Conservation (phyloP, 2,888 invertebrate genomes). For the Brachylomia viminalis region DNA sequence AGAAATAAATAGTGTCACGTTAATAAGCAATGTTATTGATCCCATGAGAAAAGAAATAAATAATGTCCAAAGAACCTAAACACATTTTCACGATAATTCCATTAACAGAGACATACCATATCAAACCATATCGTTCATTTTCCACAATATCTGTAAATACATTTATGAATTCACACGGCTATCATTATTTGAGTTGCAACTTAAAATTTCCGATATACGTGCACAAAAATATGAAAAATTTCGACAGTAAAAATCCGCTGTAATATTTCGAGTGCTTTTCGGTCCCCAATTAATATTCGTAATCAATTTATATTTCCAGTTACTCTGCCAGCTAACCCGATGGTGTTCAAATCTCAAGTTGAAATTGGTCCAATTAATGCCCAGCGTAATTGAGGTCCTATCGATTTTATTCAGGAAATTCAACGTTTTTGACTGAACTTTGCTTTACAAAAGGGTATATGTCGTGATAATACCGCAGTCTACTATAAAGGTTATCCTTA, state of each 20-base stretch:
- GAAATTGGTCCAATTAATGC: slow-evolving; percentile 58
- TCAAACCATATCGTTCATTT: not conserved
- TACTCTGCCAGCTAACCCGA: slow-evolving; percentile 26
- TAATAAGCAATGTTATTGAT: slow-evolving; percentile 34
- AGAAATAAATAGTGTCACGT: slow-evolving; percentile 33
- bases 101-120: not conserved
- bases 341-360: slow-evolving; percentile 40
- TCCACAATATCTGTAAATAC: slow-evolving; percentile 2
- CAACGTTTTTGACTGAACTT: not conserved
- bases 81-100: not conserved
- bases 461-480: not conserved
- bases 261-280: slow-evolving; percentile 29
- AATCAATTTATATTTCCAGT: slow-evolving; percentile 56
- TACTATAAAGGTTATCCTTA: not conserved
- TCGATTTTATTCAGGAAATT: slow-evolving; percentile 42
- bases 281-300: slow-evolving; percentile 50
- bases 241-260: slow-evolving; percentile 33
- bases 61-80: slow-evolving; percentile 11
- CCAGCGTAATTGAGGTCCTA: slow-evolving; percentile 45
- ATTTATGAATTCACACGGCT: not conserved
- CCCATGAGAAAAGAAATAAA: not conserved
- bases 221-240: slow-evolving; percentile 14
- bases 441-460: not conserved
- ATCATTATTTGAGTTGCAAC: slow-evolving; percentile 15
- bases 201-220: slow-evolving; percentile 13